These are phyloP conservation scores for Nemapogon koenigi DNA, from an alignment of 2,888 invertebrate genomes.

Conservation along the genomic window DNA sequence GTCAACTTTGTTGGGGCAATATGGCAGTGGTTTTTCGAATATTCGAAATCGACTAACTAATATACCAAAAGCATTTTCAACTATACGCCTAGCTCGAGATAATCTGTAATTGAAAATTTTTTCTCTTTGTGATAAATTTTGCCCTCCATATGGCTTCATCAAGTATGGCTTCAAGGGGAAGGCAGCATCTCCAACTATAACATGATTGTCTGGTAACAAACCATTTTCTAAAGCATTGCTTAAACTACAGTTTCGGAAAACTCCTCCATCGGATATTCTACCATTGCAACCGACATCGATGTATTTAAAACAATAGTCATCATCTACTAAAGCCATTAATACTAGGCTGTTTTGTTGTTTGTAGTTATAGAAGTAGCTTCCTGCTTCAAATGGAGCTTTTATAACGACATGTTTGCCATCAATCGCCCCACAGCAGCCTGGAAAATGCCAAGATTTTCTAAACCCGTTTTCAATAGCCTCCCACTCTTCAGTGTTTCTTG, in stretches of 20 bases:
- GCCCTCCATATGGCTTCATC: conserved; percentile 10
- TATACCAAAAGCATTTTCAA: conserved; percentile 14
- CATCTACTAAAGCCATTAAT: conserved; percentile 13
- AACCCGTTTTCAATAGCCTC: too few relatives aligned
- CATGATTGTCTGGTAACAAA: conserved; percentile 11
- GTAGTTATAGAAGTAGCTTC: conserved; percentile 16
- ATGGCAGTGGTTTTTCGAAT: conserved; percentile 7
- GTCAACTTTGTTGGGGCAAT: conserved; percentile 2
- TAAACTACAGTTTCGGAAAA: conserved; percentile 13
- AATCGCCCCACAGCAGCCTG: conserved; percentile 13
- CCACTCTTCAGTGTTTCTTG: too few relatives aligned
- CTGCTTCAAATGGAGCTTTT: conserved; percentile 14
- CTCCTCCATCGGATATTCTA: conserved; percentile 16
- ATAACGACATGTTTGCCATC: conserved; percentile 15
- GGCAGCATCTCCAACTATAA: conserved; percentile 9
- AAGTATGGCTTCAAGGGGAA: conserved; percentile 5
- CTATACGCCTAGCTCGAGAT: conserved; percentile 14
- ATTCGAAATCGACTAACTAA: conserved; percentile 10
- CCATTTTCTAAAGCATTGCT: conserved; percentile 14
- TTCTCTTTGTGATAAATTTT: conserved; percentile 10
- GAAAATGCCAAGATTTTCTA: conserved; percentile 6
- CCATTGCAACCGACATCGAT: conserved; percentile 18
- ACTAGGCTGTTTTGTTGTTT: conserved; percentile 14
- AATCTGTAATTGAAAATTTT: conserved; percentile 15
- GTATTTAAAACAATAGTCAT: conserved; percentile 16